Base-by-base conservation (phyloP, 1,140 invertebrate species). In the Drosophila ohnishii region DNA sequence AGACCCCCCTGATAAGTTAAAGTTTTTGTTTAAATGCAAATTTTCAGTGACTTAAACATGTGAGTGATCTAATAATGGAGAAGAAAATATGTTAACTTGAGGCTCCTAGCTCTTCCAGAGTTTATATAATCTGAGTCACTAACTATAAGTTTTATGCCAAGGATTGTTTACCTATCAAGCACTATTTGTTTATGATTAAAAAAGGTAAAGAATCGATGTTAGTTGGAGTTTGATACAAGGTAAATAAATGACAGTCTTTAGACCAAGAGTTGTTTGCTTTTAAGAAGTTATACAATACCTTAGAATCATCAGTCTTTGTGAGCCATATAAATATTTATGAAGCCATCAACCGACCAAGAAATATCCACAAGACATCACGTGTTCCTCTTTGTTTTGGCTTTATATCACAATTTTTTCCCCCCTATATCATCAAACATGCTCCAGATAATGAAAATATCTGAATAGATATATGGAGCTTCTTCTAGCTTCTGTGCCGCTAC, bases 381-480 rank as follows among this genome's bases (percentile, higher is more conserved):
- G 66, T 50, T 66, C 40, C 30, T 50, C 69, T 59, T 71, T 71
- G 64, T 70, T 70, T 55, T 59, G 65, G 25, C 14, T 34, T 40
- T 57, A 40, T 58, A n/a, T 37, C 25, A 9, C n/a, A 58, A 35
- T 50, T 35, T 40, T 58, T 48, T 10, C 42, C 65, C 16, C 9
- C 32, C 9, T 40, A 34, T 56, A 63, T 44, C 30, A 53, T 40
- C 44, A 42, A 37, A 28, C 48, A 32, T 37, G 37, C 66, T 71
- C 66, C 44, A 71, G 66, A 72, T 71, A 61, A 14, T 65, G 57
- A 13, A 10, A 67, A 19, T 71, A 71, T 71, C 40, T 71, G 51
- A 75, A 75, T 75, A 75, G 63, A 80, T 70, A 76, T 73, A 45
- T 57, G 55, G 40, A 73, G 66, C 64, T 80, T 75, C 70, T 69